phyloP scores from a whole-genome alignment of 2,888 invertebrate species.

The Hybos culiciformis region DNA sequence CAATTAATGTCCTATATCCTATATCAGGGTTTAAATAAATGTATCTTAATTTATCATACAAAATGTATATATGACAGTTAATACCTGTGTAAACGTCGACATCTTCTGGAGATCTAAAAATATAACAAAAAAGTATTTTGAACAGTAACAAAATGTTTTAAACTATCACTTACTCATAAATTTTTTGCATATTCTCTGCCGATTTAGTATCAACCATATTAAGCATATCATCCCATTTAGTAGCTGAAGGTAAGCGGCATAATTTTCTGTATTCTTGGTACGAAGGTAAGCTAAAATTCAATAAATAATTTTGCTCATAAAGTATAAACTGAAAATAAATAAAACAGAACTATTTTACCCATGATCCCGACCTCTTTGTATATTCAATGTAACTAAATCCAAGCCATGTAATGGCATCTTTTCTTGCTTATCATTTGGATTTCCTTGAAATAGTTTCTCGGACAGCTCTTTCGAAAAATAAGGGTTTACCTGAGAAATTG shows the following conservation, averaged over 20 bases:
- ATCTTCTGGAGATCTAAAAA: conserved; percentile 54
- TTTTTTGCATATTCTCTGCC: conserved; percentile 43
- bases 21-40: too few species aligned
- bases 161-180: conserved; percentile 43
- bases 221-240: conserved; percentile 49
- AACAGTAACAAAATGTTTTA: background rate
- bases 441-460: conserved; percentile 30
- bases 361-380: conserved; percentile 80
- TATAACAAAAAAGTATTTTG: background rate
- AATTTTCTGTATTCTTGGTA: conserved; percentile 64
- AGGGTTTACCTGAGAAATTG: conserved; percentile 38
- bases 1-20: too few species aligned
- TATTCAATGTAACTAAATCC: conserved; percentile 75
- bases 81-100: conserved; percentile 82
- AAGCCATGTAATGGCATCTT: conserved; percentile 47
- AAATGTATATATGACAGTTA: too few species aligned
- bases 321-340: too few species aligned
- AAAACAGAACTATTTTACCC: too few species aligned
- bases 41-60: too few species aligned
- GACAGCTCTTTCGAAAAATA: conserved; percentile 33
- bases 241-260: conserved; percentile 52
- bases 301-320: too few species aligned
- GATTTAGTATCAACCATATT: conserved; percentile 51
- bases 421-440: conserved; percentile 5
- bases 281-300: too few species aligned